Base-by-base conservation (phyloP, 2,888 invertebrate species). In the Zelleria hepariella region DNA sequence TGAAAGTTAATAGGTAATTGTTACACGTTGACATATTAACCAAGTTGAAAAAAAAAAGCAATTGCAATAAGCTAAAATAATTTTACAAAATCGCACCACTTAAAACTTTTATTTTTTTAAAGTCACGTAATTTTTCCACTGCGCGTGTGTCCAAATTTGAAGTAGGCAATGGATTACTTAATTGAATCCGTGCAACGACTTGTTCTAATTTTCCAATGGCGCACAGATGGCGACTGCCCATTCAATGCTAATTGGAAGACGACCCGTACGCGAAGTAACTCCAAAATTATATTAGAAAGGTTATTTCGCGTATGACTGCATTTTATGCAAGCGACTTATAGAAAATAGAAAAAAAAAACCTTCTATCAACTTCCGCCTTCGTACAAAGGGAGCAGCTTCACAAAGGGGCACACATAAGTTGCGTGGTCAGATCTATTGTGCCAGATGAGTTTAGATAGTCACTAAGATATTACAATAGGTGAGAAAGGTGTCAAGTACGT, bases 121-220 rank as follows among this genome's bases (percentile, higher is more conserved):
- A 20, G 49, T 20, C 49, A 49, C 18, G 20, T 49, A 49, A 18
- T 49, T 49, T n/a, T 49, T 49, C 18, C 58, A 20, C 49, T 20
- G 6, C 49, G 21, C n/a, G 8, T 49, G 18, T 18, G 49, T 7
- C 21, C 8, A 32, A 5, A n/a, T n/a, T 56, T 56, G 47, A 25
- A 26, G 10, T 21, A 56, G 60, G 51, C 63, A 65, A 58, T 52
- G 60, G 61, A 64, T 82, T 80, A 77, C 78, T 74, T 74, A 80
- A 82, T 66, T 48, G 48, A 59, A 58, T 63, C 62, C 67, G 66
- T 76, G 74, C 72, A 72, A 77, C 67, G 68, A 69, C 68, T 71
- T 74, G 78, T 76, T 77, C 78, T 75, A 74, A 80, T 79, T 78
- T 75, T 72, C 65, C 66, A 65, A 68, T 77, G 78, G 75, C 75